phyloP scores from a whole-genome alignment of 2,888 invertebrate species.

The Catonia carolina region DNA sequence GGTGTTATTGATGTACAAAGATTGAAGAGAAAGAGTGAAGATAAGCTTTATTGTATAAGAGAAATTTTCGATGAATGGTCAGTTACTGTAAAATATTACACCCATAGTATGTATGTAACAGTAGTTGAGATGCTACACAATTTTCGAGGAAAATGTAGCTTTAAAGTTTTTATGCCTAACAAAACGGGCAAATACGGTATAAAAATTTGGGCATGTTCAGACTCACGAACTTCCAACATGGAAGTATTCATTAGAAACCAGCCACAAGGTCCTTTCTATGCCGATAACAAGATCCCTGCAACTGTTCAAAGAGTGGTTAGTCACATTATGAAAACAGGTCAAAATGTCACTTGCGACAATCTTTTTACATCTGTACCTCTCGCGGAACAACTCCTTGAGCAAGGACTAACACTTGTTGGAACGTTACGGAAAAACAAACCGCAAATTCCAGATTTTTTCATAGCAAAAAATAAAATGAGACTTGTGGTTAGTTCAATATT shows the following conservation, averaged over 20 bases:
- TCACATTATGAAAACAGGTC: neutral
- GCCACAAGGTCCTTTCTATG: too few species aligned
- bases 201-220: neutral
- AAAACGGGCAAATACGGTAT: neutral
- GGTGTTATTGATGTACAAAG: neutral
- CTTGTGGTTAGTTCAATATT: neutral
- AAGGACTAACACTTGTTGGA: neutral
- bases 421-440: neutral
- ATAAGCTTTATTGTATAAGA: neutral
- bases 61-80: neutral
- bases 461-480: neutral
- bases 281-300: neutral
- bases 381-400: neutral
- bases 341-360: neutral
- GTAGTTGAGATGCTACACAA: neutral
- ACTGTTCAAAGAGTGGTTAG: neutral
- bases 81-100: conserved; percentile 7
- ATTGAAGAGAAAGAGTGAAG: neutral
- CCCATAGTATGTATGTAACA: neutral
- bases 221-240: neutral
- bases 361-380: neutral
- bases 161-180: neutral
- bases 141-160: neutral
- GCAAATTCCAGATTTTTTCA: neutral
- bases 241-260: neutral